phyloP scores from a whole-genome alignment of 2,113 vertebrate species.

The Stegostoma tigrinum region DNA sequence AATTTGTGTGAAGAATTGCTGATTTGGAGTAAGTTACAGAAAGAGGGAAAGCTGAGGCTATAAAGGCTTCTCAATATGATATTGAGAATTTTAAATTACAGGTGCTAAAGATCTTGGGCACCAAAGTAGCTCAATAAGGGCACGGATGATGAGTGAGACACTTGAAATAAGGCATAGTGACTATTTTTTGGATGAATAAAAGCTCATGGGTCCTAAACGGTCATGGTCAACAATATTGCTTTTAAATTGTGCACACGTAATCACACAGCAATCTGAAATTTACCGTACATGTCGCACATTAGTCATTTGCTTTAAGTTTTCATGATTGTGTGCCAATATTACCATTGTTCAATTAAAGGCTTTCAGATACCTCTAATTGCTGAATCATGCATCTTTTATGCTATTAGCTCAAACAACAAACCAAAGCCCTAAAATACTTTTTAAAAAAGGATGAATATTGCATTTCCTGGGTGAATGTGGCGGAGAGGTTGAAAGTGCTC shows the following conservation, averaged over 20 bases:
- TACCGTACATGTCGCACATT: background rate
- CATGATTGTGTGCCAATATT: background rate
- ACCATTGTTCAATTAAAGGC: background rate
- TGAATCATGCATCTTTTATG: background rate
- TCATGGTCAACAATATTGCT: background rate
- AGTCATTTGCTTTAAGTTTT: background rate
- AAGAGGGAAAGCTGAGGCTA: background rate
- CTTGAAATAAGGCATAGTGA: background rate
- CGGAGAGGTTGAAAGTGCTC: background rate
- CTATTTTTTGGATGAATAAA: background rate
- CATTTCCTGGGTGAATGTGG: background rate
- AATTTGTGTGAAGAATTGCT: background rate
- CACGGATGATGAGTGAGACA: background rate
- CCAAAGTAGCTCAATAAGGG: background rate
- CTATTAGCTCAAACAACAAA: background rate
- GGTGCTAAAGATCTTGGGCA: background rate
- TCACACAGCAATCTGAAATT: background rate
- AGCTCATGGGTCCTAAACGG: background rate
- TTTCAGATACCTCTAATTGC: background rate
- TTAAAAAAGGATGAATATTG: background rate
- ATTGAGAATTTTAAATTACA: background rate
- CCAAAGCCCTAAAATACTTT: background rate
- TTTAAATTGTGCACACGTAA: background rate
- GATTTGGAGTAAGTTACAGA: background rate
- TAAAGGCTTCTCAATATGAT: background rate